phyloP scores from a whole-genome alignment of 2,797 vertebrate genomes.

The Chromobotia macracanthus region DNA sequence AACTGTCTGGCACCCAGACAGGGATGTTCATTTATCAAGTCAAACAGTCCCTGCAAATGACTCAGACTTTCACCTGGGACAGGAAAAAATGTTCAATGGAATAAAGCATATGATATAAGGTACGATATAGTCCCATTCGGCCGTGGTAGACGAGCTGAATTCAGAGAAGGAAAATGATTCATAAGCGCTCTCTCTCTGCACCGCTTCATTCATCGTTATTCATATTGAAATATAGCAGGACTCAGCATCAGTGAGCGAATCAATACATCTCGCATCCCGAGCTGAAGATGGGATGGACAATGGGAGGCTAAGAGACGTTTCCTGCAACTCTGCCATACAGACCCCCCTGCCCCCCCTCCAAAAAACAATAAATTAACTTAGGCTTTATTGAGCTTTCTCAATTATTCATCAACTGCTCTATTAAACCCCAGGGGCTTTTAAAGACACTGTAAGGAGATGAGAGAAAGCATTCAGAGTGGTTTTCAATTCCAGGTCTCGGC shows the following conservation, averaged over 20 bases:
- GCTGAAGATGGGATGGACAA: background rate
- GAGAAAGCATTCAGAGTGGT: slow-evolving; percentile 17
- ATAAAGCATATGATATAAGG: slow-evolving; percentile 32
- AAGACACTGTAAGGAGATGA: slow-evolving; percentile 53
- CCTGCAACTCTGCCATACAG: background rate
- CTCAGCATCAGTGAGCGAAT: slow-evolving; percentile 50
- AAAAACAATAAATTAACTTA: slow-evolving; percentile 56
- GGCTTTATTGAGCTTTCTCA: slow-evolving; percentile 56
- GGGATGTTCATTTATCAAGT: slow-evolving; percentile 28
- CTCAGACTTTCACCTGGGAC: slow-evolving; percentile 21
- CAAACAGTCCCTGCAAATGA: slow-evolving; percentile 39
- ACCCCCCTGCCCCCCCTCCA: background rate
- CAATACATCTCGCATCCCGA: slow-evolving; percentile 45
- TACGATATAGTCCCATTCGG: slow-evolving; percentile 18
- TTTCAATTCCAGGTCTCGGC: slow-evolving; percentile 42
- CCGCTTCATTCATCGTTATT: slow-evolving; percentile 45
- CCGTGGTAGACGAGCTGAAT: slow-evolving; percentile 14
- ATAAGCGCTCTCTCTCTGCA: slow-evolving; percentile 29
- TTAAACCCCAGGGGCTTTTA: slow-evolving; percentile 47
- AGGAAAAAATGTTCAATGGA: slow-evolving; percentile 11
- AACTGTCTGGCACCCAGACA: slow-evolving; percentile 31
- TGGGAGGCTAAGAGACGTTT: slow-evolving; percentile 15
- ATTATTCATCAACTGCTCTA: slow-evolving; percentile 56
- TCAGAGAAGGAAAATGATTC: slow-evolving; percentile 48
- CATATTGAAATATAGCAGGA: slow-evolving; percentile 53